These are phyloP conservation scores for Solenopsis fugax DNA, from an alignment of 1,140 invertebrate species.

Conservation along the genomic window DNA sequence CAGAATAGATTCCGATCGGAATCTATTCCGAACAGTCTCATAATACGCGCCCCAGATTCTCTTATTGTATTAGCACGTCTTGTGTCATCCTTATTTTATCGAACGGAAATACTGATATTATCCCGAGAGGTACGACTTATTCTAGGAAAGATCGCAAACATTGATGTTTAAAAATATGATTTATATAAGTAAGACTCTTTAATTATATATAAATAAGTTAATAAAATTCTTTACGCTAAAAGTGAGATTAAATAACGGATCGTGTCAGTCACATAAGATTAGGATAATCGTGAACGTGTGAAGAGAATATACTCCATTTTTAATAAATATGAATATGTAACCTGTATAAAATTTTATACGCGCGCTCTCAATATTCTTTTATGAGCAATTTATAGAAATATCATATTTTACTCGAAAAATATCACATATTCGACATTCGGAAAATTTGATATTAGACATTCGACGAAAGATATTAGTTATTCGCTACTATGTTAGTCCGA, in stretches of 20 bases:
- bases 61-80: neutral
- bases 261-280: neutral
- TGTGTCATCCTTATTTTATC: neutral
- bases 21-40: too few species aligned
- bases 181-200: conserved; percentile 2
- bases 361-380: neutral
- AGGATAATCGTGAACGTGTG: neutral
- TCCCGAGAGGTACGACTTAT: neutral
- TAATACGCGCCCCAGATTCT: neutral
- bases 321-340: neutral
- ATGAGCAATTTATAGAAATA: neutral
- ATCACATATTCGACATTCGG: neutral
- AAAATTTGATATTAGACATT: neutral
- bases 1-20: too few species aligned
- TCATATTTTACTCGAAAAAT: neutral
- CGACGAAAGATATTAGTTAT: neutral
- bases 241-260: neutral
- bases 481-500: neutral
- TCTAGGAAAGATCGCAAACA: neutral
- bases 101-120: neutral
- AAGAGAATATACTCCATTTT: neutral
- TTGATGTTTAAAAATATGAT: neutral
- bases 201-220: neutral
- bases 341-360: neutral
- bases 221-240: neutral